A percentile compares a stretch with the other conserved stretches of the same genome.
These are phyloP conservation scores for Copidosoma floridanum DNA, from an alignment of 1,140 invertebrate genomes.

Conservation along the genomic window DNA sequence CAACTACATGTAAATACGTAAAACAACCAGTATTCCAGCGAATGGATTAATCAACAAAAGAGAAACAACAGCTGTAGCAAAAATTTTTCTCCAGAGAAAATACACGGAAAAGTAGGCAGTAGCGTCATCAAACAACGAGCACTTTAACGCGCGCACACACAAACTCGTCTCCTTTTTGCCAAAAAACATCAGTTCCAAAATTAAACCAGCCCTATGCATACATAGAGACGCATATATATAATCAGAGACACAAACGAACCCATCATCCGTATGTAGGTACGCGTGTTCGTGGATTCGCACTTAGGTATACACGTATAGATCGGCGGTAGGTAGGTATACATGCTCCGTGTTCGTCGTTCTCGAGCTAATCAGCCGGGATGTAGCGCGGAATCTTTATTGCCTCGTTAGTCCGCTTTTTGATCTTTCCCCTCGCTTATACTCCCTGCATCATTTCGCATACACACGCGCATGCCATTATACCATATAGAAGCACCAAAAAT, in stretches of 20 bases:
- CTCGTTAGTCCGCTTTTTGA: slow-evolving; percentile 43
- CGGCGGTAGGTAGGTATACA: slow-evolving; percentile 33
- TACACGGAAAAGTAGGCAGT: too few relatives aligned
- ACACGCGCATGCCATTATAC: slow-evolving; percentile 34
- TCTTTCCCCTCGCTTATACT: slow-evolving; percentile 12
- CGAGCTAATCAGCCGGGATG: slow-evolving; percentile 37
- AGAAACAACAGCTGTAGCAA: too few relatives aligned
- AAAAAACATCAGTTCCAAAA: not conserved
- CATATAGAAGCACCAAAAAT: too few relatives aligned
- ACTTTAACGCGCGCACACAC: too few relatives aligned
- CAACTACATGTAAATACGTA: too few relatives aligned
- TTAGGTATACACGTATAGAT: slow-evolving; percentile 4
- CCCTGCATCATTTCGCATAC: slow-evolving; percentile 16
- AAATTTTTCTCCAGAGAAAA: too few relatives aligned
- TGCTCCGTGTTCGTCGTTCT: slow-evolving; percentile 40
- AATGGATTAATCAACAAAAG: too few relatives aligned
- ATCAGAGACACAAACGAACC: too few relatives aligned
- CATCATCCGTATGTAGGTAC: slow-evolving; percentile 34
- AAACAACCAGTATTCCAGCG: too few relatives aligned
- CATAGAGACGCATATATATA: too few relatives aligned
- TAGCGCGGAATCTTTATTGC: slow-evolving; percentile 41
- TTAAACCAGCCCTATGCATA: not conserved
- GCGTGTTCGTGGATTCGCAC: slow-evolving; percentile 40
- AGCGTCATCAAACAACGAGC: too few relatives aligned
- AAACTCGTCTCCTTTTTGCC: too few relatives aligned